These are phyloP conservation scores for Siphamia tubifer DNA, from an alignment of 2,113 vertebrate species.

Conservation along the genomic window DNA sequence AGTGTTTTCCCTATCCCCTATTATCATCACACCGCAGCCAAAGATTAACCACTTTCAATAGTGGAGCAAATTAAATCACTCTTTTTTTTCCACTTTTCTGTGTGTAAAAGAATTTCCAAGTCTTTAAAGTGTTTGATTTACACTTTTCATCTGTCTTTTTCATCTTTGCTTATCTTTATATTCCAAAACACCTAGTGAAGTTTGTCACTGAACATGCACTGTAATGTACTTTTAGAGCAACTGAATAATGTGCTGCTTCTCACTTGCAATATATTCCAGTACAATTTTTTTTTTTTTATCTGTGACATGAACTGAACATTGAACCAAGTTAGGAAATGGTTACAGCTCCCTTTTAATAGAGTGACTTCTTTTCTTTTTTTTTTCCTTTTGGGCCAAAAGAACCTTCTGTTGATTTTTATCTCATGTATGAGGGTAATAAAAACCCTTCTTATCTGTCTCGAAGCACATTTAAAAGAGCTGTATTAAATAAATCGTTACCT, in stretches of 20 bases:
- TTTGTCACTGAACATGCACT: too few species aligned
- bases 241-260: not conserved
- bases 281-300: not conserved
- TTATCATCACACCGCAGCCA: constrained; percentile 53
- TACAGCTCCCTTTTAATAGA: not conserved
- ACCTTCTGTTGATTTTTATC: not conserved
- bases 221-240: not conserved
- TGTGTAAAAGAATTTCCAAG: constrained; percentile 38
- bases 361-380: not conserved
- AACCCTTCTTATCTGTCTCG: not conserved
- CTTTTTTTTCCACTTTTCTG: constrained; percentile 45
- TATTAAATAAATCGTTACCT: not conserved
- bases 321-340: not conserved
- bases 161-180: not conserved
- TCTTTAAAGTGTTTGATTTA: constrained; percentile 38
- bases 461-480: not conserved
- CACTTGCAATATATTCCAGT: not conserved
- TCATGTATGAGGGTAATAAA: not conserved
- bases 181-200: too few species aligned
- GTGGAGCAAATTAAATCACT: constrained; percentile 69
- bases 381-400: not conserved
- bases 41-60: constrained; percentile 71
- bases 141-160: constrained; percentile 20
- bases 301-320: not conserved
- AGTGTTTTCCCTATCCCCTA: constrained; percentile 30